phyloP scores from a whole-genome alignment of 2,113 vertebrate genomes.

The Etia nguti region DNA sequence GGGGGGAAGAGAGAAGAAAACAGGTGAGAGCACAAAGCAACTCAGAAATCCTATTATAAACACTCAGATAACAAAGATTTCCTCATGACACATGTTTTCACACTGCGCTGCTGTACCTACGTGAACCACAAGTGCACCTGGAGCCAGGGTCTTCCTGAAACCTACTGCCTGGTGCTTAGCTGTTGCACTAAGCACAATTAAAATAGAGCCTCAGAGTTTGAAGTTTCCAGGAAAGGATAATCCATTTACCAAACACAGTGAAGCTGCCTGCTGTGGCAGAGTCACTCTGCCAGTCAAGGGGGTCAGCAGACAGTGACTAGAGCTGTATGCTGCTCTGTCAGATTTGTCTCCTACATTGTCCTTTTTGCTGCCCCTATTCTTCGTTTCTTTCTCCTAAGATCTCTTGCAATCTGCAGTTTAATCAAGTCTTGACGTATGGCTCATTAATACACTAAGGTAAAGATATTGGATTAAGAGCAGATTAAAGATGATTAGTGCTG shows the following conservation, averaged over 20 bases:
- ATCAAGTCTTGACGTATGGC: slow-evolving; percentile 41
- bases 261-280: not conserved
- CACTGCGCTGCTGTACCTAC: not conserved
- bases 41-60: not conserved
- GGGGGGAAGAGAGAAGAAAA: not conserved
- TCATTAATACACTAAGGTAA: slow-evolving; percentile 57
- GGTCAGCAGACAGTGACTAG: not conserved
- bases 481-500: slow-evolving; percentile 63
- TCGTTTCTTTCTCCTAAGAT: not conserved
- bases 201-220: not conserved
- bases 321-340: not conserved
- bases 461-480: slow-evolving; percentile 67
- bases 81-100: not conserved
- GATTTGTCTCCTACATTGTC: not conserved
- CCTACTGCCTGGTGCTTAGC: not conserved
- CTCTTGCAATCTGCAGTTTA: slow-evolving; percentile 12
- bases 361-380: not conserved
- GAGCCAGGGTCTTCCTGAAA: not conserved
- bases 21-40: not conserved
- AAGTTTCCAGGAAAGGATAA: not conserved
- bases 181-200: not conserved
- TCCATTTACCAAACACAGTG: not conserved
- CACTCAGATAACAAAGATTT: not conserved
- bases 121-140: not conserved
- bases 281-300: not conserved